Evolutionary conservation across 2,113 vertebrate genomes (phyloP).

Genomic region (Tragelaphus strepsiceros): DNA sequence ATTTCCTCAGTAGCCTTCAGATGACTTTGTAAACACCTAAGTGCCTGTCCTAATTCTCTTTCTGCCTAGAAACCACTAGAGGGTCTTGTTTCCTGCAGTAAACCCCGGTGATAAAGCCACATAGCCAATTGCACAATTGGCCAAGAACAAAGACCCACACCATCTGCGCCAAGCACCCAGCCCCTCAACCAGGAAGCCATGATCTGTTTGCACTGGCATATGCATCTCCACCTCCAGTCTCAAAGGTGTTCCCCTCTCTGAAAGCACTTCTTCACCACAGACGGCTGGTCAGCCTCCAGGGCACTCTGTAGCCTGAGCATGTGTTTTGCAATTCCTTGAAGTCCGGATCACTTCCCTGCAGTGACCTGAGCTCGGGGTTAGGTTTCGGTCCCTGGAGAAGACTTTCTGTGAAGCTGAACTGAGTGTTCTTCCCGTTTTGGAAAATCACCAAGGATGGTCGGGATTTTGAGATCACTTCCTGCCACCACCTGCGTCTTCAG

Average conservation of each 20-base stretch:
- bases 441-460: neutral
- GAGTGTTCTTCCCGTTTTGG: neutral
- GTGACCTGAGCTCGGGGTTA: neutral
- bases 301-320: neutral
- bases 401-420: neutral
- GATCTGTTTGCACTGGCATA: neutral
- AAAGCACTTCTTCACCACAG: neutral
- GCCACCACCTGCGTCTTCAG: neutral
- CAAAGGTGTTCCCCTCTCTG: neutral
- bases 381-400: neutral
- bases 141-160: neutral
- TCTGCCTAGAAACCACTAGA: neutral
- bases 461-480: neutral
- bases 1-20: neutral
- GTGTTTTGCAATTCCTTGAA: neutral
- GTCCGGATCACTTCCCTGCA: neutral
- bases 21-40: neutral
- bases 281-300: neutral
- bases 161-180: accelerated
- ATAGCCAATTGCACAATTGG: neutral
- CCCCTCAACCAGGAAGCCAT: neutral
- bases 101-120: neutral
- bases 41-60: neutral
- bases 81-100: neutral
- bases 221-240: accelerated